A percentile compares a stretch with the other conserved stretches of the same genome.
These are phyloP conservation scores for Linyphia triangularis DNA, from an alignment of 2,888 invertebrate genomes.

Conservation along the genomic window DNA sequence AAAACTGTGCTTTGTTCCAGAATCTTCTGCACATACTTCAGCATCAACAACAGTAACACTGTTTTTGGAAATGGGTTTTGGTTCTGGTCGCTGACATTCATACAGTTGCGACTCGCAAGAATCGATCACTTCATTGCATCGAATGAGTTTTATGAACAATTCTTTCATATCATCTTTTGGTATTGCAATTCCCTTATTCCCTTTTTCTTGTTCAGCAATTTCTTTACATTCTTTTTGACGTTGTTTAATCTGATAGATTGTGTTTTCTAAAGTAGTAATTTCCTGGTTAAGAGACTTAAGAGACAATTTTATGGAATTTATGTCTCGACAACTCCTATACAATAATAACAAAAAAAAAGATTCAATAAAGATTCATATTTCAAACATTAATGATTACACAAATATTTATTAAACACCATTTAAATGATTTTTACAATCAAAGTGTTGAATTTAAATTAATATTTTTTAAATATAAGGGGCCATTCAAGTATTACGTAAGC, in stretches of 20 bases:
- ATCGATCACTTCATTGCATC: slow-evolving; percentile 19
- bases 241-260: slow-evolving; percentile 21
- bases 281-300: background rate
- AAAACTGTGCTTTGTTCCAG: too few species aligned
- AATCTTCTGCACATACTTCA: background rate
- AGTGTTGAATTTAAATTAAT: too few species aligned
- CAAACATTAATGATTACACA: background rate
- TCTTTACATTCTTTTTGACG: slow-evolving; percentile 21
- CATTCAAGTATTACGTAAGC: too few species aligned
- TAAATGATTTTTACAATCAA: too few species aligned
- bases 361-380: background rate
- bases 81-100: background rate
- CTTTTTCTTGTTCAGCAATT: slow-evolving; percentile 1
- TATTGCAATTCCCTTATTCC: background rate
- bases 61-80: background rate
- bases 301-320: background rate
- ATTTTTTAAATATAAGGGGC: too few species aligned
- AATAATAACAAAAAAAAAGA: background rate
- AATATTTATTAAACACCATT: background rate
- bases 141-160: slow-evolving; percentile 10
- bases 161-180: slow-evolving; percentile 15
- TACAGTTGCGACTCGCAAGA: background rate
- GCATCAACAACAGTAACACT: background rate
- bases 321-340: slow-evolving; percentile 1
- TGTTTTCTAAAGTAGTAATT: slow-evolving; percentile 11